phyloP scores from a whole-genome alignment of 1,140 invertebrate genomes.

The Thaumetopoea pityocampa region DNA sequence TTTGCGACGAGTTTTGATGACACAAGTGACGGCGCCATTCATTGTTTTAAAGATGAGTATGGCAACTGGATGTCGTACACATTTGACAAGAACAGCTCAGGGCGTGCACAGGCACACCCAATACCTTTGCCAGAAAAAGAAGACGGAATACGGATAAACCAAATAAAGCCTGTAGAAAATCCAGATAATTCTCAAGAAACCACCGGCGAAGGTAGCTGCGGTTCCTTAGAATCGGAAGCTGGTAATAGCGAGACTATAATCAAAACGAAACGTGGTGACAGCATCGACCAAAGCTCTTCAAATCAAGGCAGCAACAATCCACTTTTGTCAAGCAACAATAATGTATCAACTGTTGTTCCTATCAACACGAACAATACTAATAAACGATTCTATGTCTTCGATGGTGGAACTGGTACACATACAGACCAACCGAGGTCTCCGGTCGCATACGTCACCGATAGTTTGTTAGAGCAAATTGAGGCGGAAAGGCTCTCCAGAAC shows the following conservation, averaged over 20 bases:
- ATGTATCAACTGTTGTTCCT: slow-evolving; percentile 64
- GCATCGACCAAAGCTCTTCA: slow-evolving; percentile 68
- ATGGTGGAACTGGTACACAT: slow-evolving; percentile 51
- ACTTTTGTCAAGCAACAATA: slow-evolving; percentile 67
- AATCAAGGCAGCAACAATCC: slow-evolving; percentile 73
- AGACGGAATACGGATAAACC: slow-evolving; percentile 58
- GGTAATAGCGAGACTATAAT: slow-evolving; percentile 57
- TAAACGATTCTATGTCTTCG: slow-evolving; percentile 66
- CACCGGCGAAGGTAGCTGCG: slow-evolving; percentile 63
- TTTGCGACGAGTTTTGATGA: slow-evolving; percentile 91
- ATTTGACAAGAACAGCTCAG: slow-evolving; percentile 83
- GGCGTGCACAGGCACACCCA: slow-evolving; percentile 46
- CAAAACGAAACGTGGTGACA: slow-evolving; percentile 66
- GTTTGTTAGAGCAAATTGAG: slow-evolving; percentile 68
- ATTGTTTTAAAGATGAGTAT: slow-evolving; percentile 87
- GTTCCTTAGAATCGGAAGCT: slow-evolving; percentile 64
- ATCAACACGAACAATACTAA: slow-evolving; percentile 60
- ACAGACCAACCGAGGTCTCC: slow-evolving; percentile 59
- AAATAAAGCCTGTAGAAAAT: slow-evolving; percentile 58
- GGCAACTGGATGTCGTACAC: slow-evolving; percentile 89
- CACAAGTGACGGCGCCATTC: slow-evolving; percentile 90
- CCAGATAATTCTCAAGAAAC: slow-evolving; percentile 61
- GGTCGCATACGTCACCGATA: slow-evolving; percentile 63
- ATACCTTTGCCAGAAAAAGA: slow-evolving; percentile 60
- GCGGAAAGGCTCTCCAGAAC: slow-evolving; percentile 63